Conservation (phyloP, 1,140 invertebrate genomes). For the Epicauta chinensis region DNA sequence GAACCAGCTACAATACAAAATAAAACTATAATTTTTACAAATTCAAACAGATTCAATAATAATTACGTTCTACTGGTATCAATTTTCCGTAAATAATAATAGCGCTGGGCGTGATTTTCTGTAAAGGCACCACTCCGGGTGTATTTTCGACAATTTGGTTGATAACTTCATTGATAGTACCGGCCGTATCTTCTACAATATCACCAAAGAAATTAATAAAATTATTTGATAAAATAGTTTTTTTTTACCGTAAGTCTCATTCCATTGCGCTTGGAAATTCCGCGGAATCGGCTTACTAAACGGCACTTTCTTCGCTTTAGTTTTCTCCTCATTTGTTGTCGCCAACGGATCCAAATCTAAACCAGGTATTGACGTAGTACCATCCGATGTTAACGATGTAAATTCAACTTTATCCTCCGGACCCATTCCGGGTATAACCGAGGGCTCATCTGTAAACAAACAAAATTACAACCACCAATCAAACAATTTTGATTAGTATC, state of each 20-base stretch:
- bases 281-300: constrained; percentile 93
- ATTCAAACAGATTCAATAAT: neutral
- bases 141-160: constrained; percentile 65
- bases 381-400: constrained; percentile 49
- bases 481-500: no score
- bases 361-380: constrained; percentile 72
- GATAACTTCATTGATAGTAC: constrained; percentile 54
- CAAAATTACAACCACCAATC: no score
- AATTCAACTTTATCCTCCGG: constrained; percentile 81
- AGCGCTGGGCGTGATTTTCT: constrained; percentile 65
- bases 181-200: constrained; percentile 51
- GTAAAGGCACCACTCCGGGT: constrained; percentile 60
- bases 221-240: constrained; percentile 16
- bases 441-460: constrained; percentile 62
- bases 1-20: constrained; percentile 52
- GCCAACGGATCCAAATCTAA: constrained; percentile 69
- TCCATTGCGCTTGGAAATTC: constrained; percentile 95
- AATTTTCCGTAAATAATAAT: constrained; percentile 76
- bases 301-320: constrained; percentile 70
- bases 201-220: neutral
- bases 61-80: constrained; percentile 63
- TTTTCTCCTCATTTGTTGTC: constrained; percentile 59
- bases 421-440: constrained; percentile 90
- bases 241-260: constrained; percentile 56
- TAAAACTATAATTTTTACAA: no score